Base-by-base conservation (phyloP, 2,888 invertebrate species). In the Periphyllus acericola region DNA sequence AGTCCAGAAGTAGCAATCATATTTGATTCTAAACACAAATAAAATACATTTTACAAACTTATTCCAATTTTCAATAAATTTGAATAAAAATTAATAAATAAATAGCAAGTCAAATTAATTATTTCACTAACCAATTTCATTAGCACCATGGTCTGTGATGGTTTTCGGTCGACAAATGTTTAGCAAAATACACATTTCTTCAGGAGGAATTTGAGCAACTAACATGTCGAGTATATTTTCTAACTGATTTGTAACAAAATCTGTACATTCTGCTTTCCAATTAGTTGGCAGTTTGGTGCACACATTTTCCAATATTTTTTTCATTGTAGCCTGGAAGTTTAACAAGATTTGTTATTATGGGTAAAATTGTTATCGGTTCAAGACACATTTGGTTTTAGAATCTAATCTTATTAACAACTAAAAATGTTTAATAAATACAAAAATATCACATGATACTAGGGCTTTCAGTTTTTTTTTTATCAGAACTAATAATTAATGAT, bases 141-240 rank as follows among this genome's bases (percentile, higher is more conserved):
- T 36, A 21, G 11, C 36, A 72, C n/a, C n/a, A 66, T 21, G 72
- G n/a, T 87, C 40, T 9, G 72, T 72, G 3, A 79, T 25, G 8
- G 74, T 40, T 25, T 79, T 89, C 25, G 90, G 89, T 76, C 93
- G 92, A 91, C 97, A 97, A 21, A 96, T 92, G 90, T 95, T 95
- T 89, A 97, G 92, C 90, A 94, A 95, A 0, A 94, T 94, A 91
- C 97, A 97, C 72, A 97, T 94, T 92, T 97, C 95, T 90, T 94
- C 93, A 0, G 95, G 94, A 83, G 93, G 93, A 90, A 97, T 93
- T 91, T 97, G 95, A 29, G 95, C 95, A 3, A 96, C 92, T 25
- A 97, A 91, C 94, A 96, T 94, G 90, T 97, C 95, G 17, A 97
- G 92, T 46, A 97, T 92, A 91, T 96, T 95, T 80, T 94, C 93